These are phyloP conservation scores for Parazoanthus atlanticus DNA, from an alignment of 92 coral and sea anemone species.

Conservation along the genomic window DNA sequence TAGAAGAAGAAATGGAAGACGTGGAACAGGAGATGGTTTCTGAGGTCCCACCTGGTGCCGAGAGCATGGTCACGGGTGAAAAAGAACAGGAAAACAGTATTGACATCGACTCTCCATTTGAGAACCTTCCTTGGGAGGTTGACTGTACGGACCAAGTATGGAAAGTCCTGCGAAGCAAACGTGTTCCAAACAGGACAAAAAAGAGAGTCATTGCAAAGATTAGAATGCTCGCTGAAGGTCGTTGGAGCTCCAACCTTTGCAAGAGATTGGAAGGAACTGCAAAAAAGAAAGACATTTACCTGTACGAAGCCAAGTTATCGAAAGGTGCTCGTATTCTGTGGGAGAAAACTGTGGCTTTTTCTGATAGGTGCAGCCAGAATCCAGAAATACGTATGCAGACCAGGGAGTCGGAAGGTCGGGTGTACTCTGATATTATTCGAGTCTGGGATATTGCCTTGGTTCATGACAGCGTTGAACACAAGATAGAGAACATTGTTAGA, in stretches of 20 bases:
- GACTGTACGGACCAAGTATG: constrained; percentile 93
- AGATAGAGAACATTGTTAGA: constrained; percentile 75
- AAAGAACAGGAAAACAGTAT: constrained; percentile 38
- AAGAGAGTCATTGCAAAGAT: constrained; percentile 66
- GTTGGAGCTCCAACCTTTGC: constrained; percentile 75
- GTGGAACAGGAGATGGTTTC: background rate
- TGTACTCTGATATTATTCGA: constrained; percentile 95
- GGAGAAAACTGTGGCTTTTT: constrained; percentile 94
- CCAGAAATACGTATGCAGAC: constrained; percentile 63
- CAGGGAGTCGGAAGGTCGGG: constrained; percentile 48
- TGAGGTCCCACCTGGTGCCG: background rate
- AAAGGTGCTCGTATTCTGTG: constrained; percentile 83
- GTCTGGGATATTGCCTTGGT: constrained; percentile 91
- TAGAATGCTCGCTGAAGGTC: constrained; percentile 88
- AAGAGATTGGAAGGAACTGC: constrained; percentile 81
- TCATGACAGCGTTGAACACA: constrained; percentile 77
- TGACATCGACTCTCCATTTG: constrained; percentile 70
- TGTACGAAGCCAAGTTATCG: constrained; percentile 78
- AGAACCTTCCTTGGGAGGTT: constrained; percentile 93
- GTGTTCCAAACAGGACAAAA: constrained; percentile 50
- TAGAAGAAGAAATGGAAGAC: constrained; percentile 35
- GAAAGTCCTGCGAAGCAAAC: constrained; percentile 73
- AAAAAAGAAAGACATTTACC: constrained; percentile 67
- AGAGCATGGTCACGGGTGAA: background rate
- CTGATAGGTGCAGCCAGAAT: constrained; percentile 81